Evolutionary conservation across 2,888 invertebrate species (phyloP), one percentile per base, ranked within the genome.

Genomic region (Hyles lineata): DNA sequence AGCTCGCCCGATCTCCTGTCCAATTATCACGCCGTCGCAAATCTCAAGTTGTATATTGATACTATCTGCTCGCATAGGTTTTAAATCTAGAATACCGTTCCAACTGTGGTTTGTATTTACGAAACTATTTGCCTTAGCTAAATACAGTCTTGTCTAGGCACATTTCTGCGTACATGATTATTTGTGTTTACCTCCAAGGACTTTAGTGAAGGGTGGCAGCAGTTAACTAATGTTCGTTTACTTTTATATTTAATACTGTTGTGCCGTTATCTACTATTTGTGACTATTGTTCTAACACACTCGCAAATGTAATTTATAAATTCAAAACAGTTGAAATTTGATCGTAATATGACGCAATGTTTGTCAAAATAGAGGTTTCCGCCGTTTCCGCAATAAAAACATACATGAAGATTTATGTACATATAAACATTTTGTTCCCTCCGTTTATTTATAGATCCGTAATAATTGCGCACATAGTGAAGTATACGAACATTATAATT

Each of bases 191-290:
- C 67, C 23, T 50, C 50, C 67, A 67, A 67, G 67, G 67, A 67
- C 23, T 50, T 67, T 67, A 67, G 67, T 67, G 67, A 67, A 67
- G 67, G 67, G 67, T 67, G 17, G 43, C 43, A 50, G 50, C 67
- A 23, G 43, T 43, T 50, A 67, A 43, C 67, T 67, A 50, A 67
- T 15, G 23, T 21, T 67, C 11, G 23, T 67, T 63, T 43, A 67
- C 67, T 23, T 43, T 67, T 67, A 43, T 63, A 67, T 50, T 67
- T 23, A 43, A 67, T 50, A 23, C 25, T 67, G 23, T 35, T n/a
- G 32, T 35, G n/a, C 32, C 19, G 35, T 32, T 62, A 55, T 55
- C n/a, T 55, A n/a, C 59, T 59, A 61, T 8, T 19, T 61, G 29
- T 55, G 8, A 1, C 19, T 55, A 55, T 6, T 55, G 55, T 55